Evolutionary conservation across 2,113 vertebrate genomes (phyloP).

Genomic region (Coryphaenoides rupestris): DNA sequence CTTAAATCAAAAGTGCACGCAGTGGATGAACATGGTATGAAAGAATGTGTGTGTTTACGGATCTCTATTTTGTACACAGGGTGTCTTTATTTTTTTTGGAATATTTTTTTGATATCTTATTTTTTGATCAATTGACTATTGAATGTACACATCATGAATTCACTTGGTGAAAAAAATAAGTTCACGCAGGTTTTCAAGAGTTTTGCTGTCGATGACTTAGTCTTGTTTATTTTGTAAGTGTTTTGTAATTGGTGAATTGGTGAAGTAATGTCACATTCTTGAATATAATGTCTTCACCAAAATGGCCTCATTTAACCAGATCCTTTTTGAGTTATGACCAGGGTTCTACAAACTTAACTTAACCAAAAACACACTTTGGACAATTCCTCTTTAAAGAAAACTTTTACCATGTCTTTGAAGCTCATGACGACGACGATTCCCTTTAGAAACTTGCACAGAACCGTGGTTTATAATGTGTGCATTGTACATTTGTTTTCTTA

Average conservation of each 20-base stretch:
- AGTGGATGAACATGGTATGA: neutral
- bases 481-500: slow-evolving; percentile 48
- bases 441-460: slow-evolving; percentile 17
- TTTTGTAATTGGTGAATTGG: neutral
- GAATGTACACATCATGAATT: slow-evolving; percentile 41
- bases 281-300: slow-evolving; percentile 33
- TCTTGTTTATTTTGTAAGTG: neutral
- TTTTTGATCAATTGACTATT: no score
- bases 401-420: neutral
- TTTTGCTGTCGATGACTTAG: slow-evolving; percentile 9
- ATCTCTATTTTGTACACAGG: neutral
- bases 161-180: slow-evolving; percentile 20
- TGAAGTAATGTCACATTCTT: slow-evolving; percentile 27
- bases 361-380: slow-evolving; percentile 24
- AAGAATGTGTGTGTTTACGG: slow-evolving; percentile 5
- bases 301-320: slow-evolving; percentile 9
- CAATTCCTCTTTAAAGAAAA: slow-evolving; percentile 27
- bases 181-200: slow-evolving; percentile 8
- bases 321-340: slow-evolving; percentile 9
- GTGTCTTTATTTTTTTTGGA: neutral
- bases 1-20: no score
- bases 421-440: neutral
- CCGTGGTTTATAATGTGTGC: slow-evolving; percentile 6
- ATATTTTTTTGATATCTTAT: slow-evolving; percentile 14
- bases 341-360: neutral